Evolutionary conservation across 2,113 vertebrate genomes (phyloP).

Genomic region (Phodopus roborovskii): DNA sequence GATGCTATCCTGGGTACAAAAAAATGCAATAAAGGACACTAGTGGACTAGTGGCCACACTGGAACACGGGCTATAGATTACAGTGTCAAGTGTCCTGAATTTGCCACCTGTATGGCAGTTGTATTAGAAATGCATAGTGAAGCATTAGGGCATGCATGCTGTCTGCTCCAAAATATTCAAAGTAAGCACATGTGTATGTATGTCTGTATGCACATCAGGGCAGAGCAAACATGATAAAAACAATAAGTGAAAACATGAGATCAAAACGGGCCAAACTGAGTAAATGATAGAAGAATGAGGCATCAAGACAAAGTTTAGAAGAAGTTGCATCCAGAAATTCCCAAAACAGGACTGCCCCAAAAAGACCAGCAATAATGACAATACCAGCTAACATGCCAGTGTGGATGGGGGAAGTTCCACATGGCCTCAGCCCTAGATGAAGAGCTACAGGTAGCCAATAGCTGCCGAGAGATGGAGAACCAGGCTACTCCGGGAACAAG

Average conservation of each 20-base stretch:
- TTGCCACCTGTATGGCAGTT: conserved; percentile 17
- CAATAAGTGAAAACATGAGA: background rate
- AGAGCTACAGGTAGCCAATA: background rate
- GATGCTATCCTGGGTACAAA: background rate
- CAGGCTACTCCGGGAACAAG: background rate
- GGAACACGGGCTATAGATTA: background rate
- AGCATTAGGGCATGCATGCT: background rate
- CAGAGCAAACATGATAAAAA: background rate
- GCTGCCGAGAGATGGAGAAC: background rate
- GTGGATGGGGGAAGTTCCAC: background rate
- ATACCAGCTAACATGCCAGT: background rate
- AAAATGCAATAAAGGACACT: background rate
- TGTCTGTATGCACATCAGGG: background rate
- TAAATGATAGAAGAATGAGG: background rate
- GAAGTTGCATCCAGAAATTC: background rate
- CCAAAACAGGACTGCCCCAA: background rate
- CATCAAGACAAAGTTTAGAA: background rate
- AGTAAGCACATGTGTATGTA: background rate
- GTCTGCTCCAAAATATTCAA: background rate
- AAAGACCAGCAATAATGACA: background rate
- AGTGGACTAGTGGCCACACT: background rate
- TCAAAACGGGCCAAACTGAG: background rate
- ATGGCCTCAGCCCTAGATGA: background rate
- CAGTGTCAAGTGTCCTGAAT: conserved; percentile 16
- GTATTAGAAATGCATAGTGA: conserved; percentile 1